phyloP scores from a whole-genome alignment of 2,888 invertebrate species.

The Acleris literana region DNA sequence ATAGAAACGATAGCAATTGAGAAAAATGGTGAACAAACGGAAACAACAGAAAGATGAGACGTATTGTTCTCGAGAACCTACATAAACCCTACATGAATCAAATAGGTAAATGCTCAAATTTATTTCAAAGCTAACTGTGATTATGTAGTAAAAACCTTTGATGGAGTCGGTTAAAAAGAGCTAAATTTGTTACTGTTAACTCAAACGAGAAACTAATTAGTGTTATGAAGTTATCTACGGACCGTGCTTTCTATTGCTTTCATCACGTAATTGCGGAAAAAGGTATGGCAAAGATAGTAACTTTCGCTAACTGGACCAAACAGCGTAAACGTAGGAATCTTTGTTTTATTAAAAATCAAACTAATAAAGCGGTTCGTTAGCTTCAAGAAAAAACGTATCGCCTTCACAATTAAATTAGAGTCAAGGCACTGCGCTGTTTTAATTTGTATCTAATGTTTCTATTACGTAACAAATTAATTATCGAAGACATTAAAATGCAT shows the following conservation, averaged over 20 bases:
- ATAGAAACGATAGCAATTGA: no score
- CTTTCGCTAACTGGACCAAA: conserved; percentile 35
- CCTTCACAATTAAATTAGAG: conserved; percentile 9
- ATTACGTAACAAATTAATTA: conserved; percentile 1
- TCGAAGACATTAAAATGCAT: conserved; percentile 18
- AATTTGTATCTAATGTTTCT: no score
- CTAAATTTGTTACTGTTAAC: no score
- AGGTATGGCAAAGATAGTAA: conserved; percentile 33
- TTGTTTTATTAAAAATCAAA: neutral
- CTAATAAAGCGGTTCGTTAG: neutral
- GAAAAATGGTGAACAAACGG: no score
- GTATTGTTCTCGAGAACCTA: no score
- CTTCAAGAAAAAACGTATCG: neutral
- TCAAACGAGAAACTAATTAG: conserved; percentile 13
- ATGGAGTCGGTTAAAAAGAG: no score
- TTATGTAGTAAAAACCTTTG: no score
- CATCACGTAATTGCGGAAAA: conserved; percentile 40
- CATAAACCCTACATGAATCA: no score
- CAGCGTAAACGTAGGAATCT: conserved; percentile 6
- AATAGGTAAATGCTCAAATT: no score
- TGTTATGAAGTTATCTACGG: conserved; percentile 8
- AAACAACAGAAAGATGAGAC: no score
- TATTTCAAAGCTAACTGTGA: no score
- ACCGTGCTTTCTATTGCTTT: conserved; percentile 34
- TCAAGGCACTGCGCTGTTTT: conserved; percentile 1